Evolutionary conservation across 2,888 invertebrate genomes (phyloP).

Genomic region (Steromphala cineraria): DNA sequence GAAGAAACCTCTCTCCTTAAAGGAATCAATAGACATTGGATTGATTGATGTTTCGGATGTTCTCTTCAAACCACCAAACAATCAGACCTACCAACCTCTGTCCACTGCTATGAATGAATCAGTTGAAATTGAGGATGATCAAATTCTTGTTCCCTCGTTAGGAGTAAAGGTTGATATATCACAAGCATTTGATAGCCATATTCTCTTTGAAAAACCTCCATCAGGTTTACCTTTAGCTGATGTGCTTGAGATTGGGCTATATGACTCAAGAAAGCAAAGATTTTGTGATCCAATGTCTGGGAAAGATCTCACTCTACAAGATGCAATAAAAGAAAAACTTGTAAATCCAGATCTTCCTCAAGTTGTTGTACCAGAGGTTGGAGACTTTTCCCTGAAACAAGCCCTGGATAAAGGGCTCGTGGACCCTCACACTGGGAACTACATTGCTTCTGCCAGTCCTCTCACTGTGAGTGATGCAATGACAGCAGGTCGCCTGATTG

Average conservation of each 20-base stretch:
- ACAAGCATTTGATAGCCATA: constrained; percentile 36
- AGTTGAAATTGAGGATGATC: constrained; percentile 51
- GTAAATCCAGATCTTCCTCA: constrained; percentile 48
- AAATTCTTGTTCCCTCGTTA: constrained; percentile 41
- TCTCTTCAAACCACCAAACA: constrained; percentile 55
- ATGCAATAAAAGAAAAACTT: constrained; percentile 55
- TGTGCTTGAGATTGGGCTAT: constrained; percentile 29
- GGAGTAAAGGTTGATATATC: constrained; percentile 37
- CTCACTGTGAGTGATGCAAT: constrained; percentile 20
- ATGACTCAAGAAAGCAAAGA: constrained; percentile 23
- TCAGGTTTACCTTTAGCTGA: constrained; percentile 44
- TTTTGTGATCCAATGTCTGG: constrained; percentile 49
- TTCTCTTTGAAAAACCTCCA: constrained; percentile 43
- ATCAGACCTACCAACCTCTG: constrained; percentile 49
- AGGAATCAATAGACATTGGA: constrained; percentile 63
- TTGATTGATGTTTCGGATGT: constrained; percentile 57
- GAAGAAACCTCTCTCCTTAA: constrained; percentile 51
- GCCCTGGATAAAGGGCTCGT: constrained; percentile 92
- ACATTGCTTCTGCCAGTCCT: constrained; percentile 24
- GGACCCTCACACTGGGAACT: constrained; percentile 22
- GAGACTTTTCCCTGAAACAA: constrained; percentile 82
- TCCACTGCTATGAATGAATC: constrained; percentile 56
- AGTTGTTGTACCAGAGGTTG: constrained; percentile 52
- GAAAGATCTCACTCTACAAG: constrained; percentile 52
- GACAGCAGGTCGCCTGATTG: background rate